Evolutionary conservation across 1,140 invertebrate genomes (phyloP).

Genomic region (Caenorhabditis brenneri): DNA sequence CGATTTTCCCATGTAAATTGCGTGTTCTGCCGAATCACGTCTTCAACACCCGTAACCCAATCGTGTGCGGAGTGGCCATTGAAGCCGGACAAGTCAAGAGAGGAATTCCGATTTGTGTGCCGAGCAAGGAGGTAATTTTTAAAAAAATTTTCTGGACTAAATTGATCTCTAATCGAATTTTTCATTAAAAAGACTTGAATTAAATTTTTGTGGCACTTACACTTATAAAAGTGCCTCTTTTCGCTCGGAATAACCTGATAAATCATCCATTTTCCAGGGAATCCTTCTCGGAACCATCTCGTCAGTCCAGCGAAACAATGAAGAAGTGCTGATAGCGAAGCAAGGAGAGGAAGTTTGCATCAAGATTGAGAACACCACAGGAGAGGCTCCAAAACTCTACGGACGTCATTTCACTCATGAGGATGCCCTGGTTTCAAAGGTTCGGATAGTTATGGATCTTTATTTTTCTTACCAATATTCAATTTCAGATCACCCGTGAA

Average conservation of each 20-base stretch:
- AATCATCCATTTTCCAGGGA: conserved; percentile 78
- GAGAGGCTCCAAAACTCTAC: conserved; percentile 95
- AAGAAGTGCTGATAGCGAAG: conserved; percentile 83
- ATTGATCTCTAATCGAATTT: too few relatives aligned
- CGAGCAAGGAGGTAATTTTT: conserved; percentile 84
- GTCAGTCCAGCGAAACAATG: conserved; percentile 87
- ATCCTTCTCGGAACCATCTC: conserved; percentile 91
- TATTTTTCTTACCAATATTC: conserved; percentile 67
- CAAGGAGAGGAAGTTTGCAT: conserved; percentile 98
- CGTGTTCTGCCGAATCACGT: conserved; percentile 86
- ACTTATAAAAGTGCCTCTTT: too few relatives aligned
- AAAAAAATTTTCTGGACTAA: too few relatives aligned
- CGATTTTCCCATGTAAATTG: conserved; percentile 96
- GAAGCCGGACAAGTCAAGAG: conserved; percentile 93
- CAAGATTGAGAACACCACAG: conserved; percentile 93
- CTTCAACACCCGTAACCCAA: conserved; percentile 96
- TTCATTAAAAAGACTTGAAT: background rate
- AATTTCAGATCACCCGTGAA: conserved; percentile 89
- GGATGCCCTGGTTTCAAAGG: conserved; percentile 92
- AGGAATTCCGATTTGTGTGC: conserved; percentile 95
- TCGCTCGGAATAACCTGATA: background rate
- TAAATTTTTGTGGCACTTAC: too few relatives aligned
- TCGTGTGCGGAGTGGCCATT: conserved; percentile 91
- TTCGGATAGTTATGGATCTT: too few relatives aligned
- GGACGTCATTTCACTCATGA: conserved; percentile 96